Evolutionary conservation across 2,888 invertebrate genomes (phyloP).

Genomic region (Drosophila heteroneura): DNA sequence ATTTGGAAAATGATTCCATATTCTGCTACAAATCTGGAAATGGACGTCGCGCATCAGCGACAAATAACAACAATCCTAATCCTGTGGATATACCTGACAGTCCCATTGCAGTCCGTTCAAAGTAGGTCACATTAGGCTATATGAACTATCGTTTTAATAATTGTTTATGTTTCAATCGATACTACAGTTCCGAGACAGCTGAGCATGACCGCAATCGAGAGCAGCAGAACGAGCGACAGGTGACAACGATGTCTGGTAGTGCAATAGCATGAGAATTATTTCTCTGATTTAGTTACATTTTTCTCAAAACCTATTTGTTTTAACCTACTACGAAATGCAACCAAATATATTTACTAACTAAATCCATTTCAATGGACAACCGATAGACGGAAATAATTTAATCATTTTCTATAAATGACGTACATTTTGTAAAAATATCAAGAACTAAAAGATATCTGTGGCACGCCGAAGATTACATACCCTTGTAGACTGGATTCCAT

Average conservation of each 20-base stretch:
- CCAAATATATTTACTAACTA: slow-evolving; percentile 47
- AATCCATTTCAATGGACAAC: slow-evolving; percentile 15
- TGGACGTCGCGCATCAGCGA: slow-evolving; percentile 84
- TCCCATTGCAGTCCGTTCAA: slow-evolving; percentile 85
- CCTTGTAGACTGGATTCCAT: background rate
- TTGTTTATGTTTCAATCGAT: background rate
- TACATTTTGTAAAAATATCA: background rate
- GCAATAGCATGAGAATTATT: slow-evolving; percentile 86
- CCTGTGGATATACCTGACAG: slow-evolving; percentile 83
- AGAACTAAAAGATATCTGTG: background rate
- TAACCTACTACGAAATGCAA: slow-evolving; percentile 36
- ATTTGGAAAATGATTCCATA: slow-evolving; percentile 84
- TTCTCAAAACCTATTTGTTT: slow-evolving; percentile 71
- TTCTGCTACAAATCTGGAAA: slow-evolving; percentile 85
- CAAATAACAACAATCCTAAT: slow-evolving; percentile 85
- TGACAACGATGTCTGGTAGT: slow-evolving; percentile 86
- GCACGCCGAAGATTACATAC: background rate
- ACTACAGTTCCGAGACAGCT: slow-evolving; percentile 84
- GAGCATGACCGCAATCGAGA: slow-evolving; percentile 85
- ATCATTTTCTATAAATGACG: background rate
- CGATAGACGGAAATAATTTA: slow-evolving; percentile 36
- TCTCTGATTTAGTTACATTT: slow-evolving; percentile 86
- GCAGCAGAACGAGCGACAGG: slow-evolving; percentile 84
- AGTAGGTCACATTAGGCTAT: slow-evolving; percentile 69
- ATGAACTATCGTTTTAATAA: background rate